Base-by-base conservation (phyloP, 92 coral and sea anemone species). In the Porites evermanni region DNA sequence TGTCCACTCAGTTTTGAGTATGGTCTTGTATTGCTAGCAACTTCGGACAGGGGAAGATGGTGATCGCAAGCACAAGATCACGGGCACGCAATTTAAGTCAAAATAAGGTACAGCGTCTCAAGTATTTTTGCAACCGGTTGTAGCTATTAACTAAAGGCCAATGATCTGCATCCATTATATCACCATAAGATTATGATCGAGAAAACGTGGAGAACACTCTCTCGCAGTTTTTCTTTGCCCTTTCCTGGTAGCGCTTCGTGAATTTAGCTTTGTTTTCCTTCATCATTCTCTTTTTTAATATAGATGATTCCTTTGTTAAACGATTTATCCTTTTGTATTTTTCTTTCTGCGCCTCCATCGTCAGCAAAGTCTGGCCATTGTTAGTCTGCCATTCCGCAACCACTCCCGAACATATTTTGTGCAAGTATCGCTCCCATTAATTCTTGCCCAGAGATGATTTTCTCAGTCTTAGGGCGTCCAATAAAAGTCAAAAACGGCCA, bases 221-320 rank as follows among this genome's bases (percentile, higher is more conserved):
- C 75, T 71, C 70, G 19, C 70, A 66, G 26, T 66, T 71, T 71
- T 44, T 23, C 50, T 32, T 51, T 71, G 32, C 75, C 53, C 75
- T 71, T 71, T 71, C 75, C 23, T 52, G 53, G 44, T 44, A 52
- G 10, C 53, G 44, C 70, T 84, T 89, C 68, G 24, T 89, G 26
- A 79, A 50, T 83, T 89, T 89, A 26, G 88, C 88, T 83, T 61
- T 89, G 71, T 89, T 89, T 71, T 71, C 85, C 78, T 89, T 67
- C 72, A 67, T 54, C 32, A 0, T 29, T 29, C 32, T 29, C 32
- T 29, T 29, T 29, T 29, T 29, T 2, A 29, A 29, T 29, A 75
- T 83, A 21, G 53, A 88, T 53, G 83, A 16, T 70, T 63, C 77
- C 68, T 88, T 82, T 70, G 32, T 29, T 29, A 29, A 29, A 29